Conservation (phyloP, 2,888 invertebrate species). For the Lacanobia oleracea region DNA sequence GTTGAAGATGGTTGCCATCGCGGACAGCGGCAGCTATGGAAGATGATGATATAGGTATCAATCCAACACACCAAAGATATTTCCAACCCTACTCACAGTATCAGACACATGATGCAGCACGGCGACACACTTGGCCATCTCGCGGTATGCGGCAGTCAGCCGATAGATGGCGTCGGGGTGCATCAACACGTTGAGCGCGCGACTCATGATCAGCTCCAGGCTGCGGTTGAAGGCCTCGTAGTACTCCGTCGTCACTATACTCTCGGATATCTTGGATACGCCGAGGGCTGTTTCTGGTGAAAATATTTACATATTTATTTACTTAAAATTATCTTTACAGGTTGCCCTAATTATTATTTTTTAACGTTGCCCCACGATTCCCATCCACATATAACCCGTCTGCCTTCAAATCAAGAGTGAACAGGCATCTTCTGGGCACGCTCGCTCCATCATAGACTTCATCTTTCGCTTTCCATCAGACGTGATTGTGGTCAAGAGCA, state of each 20-base stretch:
- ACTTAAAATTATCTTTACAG: background rate
- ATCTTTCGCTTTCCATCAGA: too few relatives aligned
- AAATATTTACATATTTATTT: background rate
- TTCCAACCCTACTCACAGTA: constrained; percentile 67
- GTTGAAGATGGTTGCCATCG: too few relatives aligned
- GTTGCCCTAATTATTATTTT: background rate
- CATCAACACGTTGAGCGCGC: constrained; percentile 75
- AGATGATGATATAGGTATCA: background rate
- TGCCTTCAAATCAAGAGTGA: too few relatives aligned
- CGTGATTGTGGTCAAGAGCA: too few relatives aligned
- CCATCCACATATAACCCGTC: too few relatives aligned
- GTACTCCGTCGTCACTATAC: constrained; percentile 76
- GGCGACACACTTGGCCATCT: constrained; percentile 69
- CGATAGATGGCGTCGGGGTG: constrained; percentile 76
- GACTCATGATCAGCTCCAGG: constrained; percentile 71
- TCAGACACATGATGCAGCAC: constrained; percentile 78
- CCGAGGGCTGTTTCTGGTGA: constrained; percentile 81
- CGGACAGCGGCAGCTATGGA: too few relatives aligned
- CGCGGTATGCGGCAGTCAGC: constrained; percentile 70
- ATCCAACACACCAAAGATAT: background rate
- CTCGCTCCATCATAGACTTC: too few relatives aligned
- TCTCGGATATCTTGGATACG: constrained; percentile 71
- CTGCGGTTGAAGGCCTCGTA: constrained; percentile 75
- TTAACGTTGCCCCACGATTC: too few relatives aligned
- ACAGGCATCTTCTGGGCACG: too few relatives aligned